Evolutionary conservation across 1,140 invertebrate genomes (phyloP).

Genomic region (Glossosoma conforme): DNA sequence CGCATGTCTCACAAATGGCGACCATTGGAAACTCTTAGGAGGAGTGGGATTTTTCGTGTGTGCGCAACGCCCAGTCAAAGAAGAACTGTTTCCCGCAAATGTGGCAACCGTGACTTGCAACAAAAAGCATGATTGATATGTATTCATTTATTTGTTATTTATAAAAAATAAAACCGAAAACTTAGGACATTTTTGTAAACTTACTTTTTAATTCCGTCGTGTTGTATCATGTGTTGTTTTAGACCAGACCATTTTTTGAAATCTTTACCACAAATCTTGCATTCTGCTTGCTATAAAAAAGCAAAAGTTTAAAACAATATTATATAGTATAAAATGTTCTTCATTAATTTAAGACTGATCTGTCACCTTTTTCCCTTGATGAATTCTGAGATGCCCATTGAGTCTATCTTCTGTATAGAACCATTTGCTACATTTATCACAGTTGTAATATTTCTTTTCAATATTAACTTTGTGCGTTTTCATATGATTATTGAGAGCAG

Average conservation of each 20-base stretch:
- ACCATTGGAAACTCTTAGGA: neutral
- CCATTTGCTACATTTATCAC: slow-evolving; percentile 16
- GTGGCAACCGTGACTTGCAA: slow-evolving; percentile 14
- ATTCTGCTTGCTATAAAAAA: slow-evolving; percentile 21
- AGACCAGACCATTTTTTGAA: slow-evolving; percentile 24
- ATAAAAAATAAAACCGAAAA: too few species aligned
- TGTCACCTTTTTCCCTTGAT: slow-evolving; percentile 21
- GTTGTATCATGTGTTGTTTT: slow-evolving; percentile 25
- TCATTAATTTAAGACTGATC: neutral
- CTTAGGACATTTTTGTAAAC: neutral
- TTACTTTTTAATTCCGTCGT: slow-evolving; percentile 20
- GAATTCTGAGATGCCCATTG: slow-evolving; percentile 14
- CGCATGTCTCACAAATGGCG: slow-evolving; percentile 20
- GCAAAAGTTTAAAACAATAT: neutral
- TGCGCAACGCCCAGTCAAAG: slow-evolving; percentile 20
- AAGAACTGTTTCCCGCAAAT: slow-evolving; percentile 18
- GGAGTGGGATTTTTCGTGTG: slow-evolving; percentile 18
- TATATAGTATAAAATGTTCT: neutral
- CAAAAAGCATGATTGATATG: too few species aligned
- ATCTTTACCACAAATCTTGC: slow-evolving; percentile 24
- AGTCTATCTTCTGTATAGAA: slow-evolving; percentile 22
- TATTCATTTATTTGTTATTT: too few species aligned
- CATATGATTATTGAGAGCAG: slow-evolving; percentile 19
- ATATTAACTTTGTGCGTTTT: slow-evolving; percentile 20
- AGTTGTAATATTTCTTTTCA: slow-evolving; percentile 19